A percentile compares a stretch with the other conserved stretches of the same genome.
phyloP scores from a whole-genome alignment of 2,888 invertebrate species.

The Drosophila kanekoi region DNA sequence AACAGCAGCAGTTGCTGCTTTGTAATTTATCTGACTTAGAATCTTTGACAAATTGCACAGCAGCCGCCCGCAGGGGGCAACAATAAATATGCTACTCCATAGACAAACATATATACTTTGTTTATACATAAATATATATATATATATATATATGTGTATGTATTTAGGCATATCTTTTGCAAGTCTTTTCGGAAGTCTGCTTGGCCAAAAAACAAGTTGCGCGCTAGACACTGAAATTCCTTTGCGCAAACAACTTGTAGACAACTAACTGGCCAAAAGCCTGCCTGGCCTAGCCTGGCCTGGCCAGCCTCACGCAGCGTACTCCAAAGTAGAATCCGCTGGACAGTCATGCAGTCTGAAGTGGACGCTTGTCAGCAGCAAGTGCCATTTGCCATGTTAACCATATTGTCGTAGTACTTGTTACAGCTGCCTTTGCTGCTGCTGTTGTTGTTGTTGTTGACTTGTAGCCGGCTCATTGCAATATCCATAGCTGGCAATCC shows the following conservation, averaged over 20 bases:
- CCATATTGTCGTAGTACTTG: slow-evolving; percentile 36
- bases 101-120: slow-evolving; percentile 5
- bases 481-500: slow-evolving; percentile 58
- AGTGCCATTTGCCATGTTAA: slow-evolving; percentile 69
- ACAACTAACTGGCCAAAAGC: slow-evolving; percentile 47
- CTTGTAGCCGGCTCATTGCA: slow-evolving; percentile 43
- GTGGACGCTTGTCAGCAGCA: slow-evolving; percentile 39
- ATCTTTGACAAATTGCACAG: slow-evolving; percentile 71
- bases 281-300: slow-evolving; percentile 10
- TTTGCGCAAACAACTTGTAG: slow-evolving; percentile 59
- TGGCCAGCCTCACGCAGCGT: slow-evolving; percentile 8
- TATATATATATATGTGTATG: slow-evolving; percentile 1
- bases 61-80: slow-evolving; percentile 34
- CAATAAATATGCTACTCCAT: slow-evolving; percentile 26
- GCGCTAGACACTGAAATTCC: slow-evolving; percentile 56
- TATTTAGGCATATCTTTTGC: slow-evolving; percentile 55
- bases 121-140: slow-evolving; percentile 5
- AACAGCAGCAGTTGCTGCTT: slow-evolving; percentile 30
- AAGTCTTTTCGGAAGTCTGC: slow-evolving; percentile 61
- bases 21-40: slow-evolving; percentile 71
- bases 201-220: slow-evolving; percentile 56
- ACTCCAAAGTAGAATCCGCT: slow-evolving; percentile 38
- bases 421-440: slow-evolving; percentile 23
- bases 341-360: slow-evolving; percentile 24
- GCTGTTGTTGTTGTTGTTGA: slow-evolving; percentile 24